phyloP scores from a whole-genome alignment of 2,797 vertebrate species.

The Myoxocephalus aenaeus region DNA sequence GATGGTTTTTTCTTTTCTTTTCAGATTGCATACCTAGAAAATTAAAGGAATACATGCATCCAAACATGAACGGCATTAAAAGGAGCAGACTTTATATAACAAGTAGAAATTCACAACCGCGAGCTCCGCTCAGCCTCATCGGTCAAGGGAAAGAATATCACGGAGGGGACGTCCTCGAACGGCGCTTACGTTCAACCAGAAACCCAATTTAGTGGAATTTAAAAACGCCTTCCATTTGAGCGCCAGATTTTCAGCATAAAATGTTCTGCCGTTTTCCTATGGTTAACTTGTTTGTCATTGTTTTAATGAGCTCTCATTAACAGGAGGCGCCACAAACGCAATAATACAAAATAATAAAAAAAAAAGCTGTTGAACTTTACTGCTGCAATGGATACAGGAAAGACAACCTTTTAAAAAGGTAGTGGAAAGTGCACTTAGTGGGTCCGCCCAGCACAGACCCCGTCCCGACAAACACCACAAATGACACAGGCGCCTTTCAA shows the following conservation, averaged over 20 bases:
- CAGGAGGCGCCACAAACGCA: constrained; percentile 68
- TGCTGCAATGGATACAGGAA: constrained; percentile 73
- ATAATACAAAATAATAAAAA: constrained; percentile 24
- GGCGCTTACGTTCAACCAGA: background rate
- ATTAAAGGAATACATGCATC: constrained; percentile 73
- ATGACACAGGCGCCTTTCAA: background rate
- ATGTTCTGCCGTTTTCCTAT: constrained; percentile 38
- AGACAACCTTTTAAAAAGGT: constrained; percentile 66
- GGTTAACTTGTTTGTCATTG: too few species aligned
- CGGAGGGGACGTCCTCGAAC: constrained; percentile 23
- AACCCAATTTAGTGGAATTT: constrained; percentile 24
- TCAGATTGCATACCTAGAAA: constrained; percentile 80
- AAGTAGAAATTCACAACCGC: constrained; percentile 61
- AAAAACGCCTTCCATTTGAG: constrained; percentile 36
- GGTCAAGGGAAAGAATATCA: constrained; percentile 33
- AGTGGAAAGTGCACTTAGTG: constrained; percentile 83
- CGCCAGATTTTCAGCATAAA: constrained; percentile 46
- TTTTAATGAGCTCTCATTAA: constrained; percentile 38
- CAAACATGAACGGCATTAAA: constrained; percentile 75
- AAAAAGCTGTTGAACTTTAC: constrained; percentile 21
- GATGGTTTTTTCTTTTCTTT: constrained; percentile 40
- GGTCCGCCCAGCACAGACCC: constrained; percentile 62
- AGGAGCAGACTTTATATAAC: constrained; percentile 60
- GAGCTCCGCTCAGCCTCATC: constrained; percentile 47
- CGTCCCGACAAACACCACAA: constrained; percentile 42